phyloP scores from a whole-genome alignment of 2,888 invertebrate genomes.

The Coelogynopora nodosa region DNA sequence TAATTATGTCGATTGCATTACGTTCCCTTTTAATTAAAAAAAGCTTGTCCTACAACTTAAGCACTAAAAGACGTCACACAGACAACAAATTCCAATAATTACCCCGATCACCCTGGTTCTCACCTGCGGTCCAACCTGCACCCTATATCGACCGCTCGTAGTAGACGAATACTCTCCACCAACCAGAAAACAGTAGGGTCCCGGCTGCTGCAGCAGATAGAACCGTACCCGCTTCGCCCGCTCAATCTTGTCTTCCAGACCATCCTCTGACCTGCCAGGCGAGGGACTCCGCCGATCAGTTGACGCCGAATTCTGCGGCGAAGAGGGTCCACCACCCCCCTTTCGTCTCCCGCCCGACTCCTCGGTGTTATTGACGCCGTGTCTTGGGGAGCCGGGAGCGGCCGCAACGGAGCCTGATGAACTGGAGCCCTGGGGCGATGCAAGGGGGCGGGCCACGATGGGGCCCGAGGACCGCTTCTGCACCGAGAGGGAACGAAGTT shows the following conservation, averaged over 20 bases:
- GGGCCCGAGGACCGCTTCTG: constrained; percentile 16
- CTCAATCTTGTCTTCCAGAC: background rate
- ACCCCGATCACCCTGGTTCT: constrained; percentile 50
- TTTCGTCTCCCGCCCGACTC: background rate
- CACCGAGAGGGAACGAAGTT: background rate
- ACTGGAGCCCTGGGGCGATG: background rate
- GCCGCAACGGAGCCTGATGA: background rate
- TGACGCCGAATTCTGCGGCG: background rate
- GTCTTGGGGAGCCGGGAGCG: background rate
- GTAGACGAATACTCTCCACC: constrained; percentile 58
- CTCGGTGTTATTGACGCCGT: too few species aligned
- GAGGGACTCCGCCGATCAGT: background rate
- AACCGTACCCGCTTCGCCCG: constrained; percentile 59
- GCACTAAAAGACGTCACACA: too few species aligned
- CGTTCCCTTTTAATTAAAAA: too few species aligned
- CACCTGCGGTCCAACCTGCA: constrained; percentile 61
- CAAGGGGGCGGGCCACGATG: background rate
- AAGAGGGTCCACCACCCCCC: background rate
- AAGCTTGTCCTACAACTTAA: too few species aligned
- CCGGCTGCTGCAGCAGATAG: constrained; percentile 63
- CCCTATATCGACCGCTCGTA: constrained; percentile 62
- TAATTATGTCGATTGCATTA: too few species aligned
- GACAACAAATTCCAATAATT: too few species aligned
- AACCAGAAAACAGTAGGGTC: constrained; percentile 63
- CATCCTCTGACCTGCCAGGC: background rate